These are phyloP conservation scores for Sphyrna mokarran DNA, from an alignment of 2,113 vertebrate genomes.

Conservation along the genomic window DNA sequence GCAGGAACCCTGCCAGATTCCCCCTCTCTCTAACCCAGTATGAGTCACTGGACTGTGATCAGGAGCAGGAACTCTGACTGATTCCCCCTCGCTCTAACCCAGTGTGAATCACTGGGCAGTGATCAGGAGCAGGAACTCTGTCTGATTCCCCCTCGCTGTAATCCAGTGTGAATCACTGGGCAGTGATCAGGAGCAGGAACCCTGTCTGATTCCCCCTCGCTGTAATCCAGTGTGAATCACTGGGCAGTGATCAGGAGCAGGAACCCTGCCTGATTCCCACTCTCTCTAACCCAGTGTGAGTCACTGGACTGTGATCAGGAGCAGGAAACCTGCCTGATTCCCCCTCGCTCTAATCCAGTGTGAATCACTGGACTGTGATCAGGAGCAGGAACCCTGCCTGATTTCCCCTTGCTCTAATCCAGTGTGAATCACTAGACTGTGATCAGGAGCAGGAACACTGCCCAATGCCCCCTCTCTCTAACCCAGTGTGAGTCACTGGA, in stretches of 20 bases:
- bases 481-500: too few relatives aligned
- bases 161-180: neutral
- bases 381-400: too few relatives aligned
- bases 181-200: neutral
- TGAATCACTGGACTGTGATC: too few relatives aligned
- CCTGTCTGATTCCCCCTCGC: neutral
- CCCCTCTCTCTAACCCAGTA: too few relatives aligned
- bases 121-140: neutral
- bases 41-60: neutral
- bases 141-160: neutral
- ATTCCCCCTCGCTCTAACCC: neutral
- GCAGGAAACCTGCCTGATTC: too few relatives aligned
- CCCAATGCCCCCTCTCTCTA: too few relatives aligned
- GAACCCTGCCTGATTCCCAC: too few relatives aligned
- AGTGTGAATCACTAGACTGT: neutral
- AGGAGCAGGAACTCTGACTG: neutral
- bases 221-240: neutral
- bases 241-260: neutral
- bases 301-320: too few relatives aligned
- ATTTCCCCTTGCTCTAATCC: too few relatives aligned
- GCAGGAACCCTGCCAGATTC: neutral
- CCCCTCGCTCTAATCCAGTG: too few relatives aligned
- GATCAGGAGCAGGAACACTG: neutral
- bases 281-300: too few relatives aligned
- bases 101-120: neutral